These are phyloP conservation scores for Patella pellucida DNA, from an alignment of 2,888 invertebrate genomes.

Conservation along the genomic window DNA sequence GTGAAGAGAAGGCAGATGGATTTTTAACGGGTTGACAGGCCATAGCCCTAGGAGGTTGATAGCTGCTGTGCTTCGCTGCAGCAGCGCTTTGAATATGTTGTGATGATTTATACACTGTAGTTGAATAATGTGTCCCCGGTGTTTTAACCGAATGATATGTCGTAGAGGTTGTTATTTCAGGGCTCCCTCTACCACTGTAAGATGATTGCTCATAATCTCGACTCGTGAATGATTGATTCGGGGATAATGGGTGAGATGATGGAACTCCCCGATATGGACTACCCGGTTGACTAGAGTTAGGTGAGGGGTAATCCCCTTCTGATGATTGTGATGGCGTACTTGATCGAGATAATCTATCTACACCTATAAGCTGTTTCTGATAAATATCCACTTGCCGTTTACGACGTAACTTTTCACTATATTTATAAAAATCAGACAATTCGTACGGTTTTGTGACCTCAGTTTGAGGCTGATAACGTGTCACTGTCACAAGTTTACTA, in stretches of 20 bases:
- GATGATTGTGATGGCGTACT: conserved; percentile 57
- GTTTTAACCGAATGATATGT: conserved; percentile 44
- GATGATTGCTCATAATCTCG: conserved; percentile 21
- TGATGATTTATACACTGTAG: conserved; percentile 45
- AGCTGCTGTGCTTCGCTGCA: conserved; percentile 63
- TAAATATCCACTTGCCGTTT: conserved; percentile 69
- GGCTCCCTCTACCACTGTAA: conserved; percentile 30
- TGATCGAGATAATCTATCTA: conserved; percentile 43
- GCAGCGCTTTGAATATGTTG: conserved; percentile 47
- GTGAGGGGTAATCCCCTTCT: conserved; percentile 46
- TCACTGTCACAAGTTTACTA: conserved; percentile 59
- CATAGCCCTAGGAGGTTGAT: conserved; percentile 74
- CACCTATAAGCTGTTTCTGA: conserved; percentile 58
- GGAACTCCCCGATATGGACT: conserved; percentile 24
- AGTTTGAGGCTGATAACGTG: conserved; percentile 59
- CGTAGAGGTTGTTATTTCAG: conserved; percentile 36
- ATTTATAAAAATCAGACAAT: conserved; percentile 98
- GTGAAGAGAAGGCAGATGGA: conserved; percentile 25
- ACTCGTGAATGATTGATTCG: conserved; percentile 18
- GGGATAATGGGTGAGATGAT: conserved; percentile 28
- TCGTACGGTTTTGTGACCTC: conserved; percentile 97
- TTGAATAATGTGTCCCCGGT: conserved; percentile 54
- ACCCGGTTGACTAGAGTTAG: conserved; percentile 25
- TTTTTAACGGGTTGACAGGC: conserved; percentile 72
- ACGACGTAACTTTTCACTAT: conserved; percentile 92